Conservation (phyloP, 2,797 vertebrate genomes). For the Saguinus oedipus region DNA sequence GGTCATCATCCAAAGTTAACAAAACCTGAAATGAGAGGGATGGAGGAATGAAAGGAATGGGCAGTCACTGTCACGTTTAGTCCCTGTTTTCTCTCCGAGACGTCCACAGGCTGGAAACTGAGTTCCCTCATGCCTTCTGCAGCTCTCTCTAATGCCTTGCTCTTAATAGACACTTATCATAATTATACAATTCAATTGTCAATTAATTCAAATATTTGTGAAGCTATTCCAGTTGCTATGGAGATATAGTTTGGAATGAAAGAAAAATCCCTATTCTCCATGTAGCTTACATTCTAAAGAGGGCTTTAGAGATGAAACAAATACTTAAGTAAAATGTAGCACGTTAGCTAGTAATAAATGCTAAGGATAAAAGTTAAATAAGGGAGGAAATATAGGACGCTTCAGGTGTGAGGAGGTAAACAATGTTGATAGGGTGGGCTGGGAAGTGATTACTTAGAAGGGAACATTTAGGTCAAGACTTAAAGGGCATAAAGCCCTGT, state of each 20-base stretch:
- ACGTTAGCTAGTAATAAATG: background rate
- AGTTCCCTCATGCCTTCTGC: background rate
- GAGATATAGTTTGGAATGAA: background rate
- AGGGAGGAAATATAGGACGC: background rate
- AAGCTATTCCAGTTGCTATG: background rate
- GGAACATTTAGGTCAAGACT: background rate
- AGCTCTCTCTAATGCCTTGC: background rate
- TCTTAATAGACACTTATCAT: background rate
- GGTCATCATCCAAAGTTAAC: slow-evolving; percentile 88
- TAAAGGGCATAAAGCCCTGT: background rate
- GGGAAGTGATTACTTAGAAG: background rate
- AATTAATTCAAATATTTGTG: background rate
- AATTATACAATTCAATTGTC: background rate
- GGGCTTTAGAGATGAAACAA: background rate
- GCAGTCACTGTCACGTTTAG: background rate
- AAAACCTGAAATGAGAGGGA: slow-evolving; percentile 82
- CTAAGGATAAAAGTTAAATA: slow-evolving; percentile 22
- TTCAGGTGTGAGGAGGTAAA: background rate
- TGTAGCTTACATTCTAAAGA: background rate
- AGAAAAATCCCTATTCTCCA: background rate
- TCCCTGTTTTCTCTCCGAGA: background rate
- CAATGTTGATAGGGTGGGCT: background rate
- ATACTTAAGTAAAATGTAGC: background rate
- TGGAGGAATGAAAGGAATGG: background rate
- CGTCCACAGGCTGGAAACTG: background rate